A percentile compares a stretch with the other conserved stretches of the same genome.
Conservation (phyloP, 2,888 invertebrate genomes). For the Craniophora ligustri region DNA sequence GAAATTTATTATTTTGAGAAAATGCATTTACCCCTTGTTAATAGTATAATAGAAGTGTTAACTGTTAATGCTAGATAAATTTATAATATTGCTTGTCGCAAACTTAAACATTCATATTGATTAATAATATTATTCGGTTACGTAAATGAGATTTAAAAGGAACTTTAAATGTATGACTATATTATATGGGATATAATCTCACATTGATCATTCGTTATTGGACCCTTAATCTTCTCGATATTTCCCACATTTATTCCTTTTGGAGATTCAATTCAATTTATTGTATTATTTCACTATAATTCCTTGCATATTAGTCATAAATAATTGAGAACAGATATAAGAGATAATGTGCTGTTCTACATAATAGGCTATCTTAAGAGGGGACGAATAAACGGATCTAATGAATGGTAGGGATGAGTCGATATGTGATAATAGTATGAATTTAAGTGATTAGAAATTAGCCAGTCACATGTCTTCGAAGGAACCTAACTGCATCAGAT, state of each 20-base stretch:
- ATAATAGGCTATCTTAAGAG: constrained; percentile 45
- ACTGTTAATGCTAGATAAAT: constrained; percentile 65
- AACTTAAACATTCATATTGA: constrained; percentile 29
- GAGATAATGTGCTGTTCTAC: constrained; percentile 28
- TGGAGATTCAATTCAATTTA: constrained; percentile 7
- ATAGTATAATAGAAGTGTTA: constrained; percentile 67
- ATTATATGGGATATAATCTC: constrained; percentile 43
- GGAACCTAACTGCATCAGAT: constrained; percentile 66
- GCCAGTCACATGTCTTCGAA: constrained; percentile 57
- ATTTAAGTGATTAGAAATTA: constrained; percentile 69
- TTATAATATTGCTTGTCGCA: constrained; percentile 59
- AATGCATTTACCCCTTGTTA: constrained; percentile 82
- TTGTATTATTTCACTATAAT: constrained; percentile 21
- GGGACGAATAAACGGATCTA: constrained; percentile 52
- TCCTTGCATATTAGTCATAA: constrained; percentile 44
- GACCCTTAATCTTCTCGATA: constrained; percentile 11
- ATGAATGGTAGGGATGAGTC: constrained; percentile 68
- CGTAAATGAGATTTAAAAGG: constrained; percentile 18
- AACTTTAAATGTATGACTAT: constrained; percentile 21
- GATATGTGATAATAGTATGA: constrained; percentile 84
- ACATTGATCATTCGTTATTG: constrained; percentile 11
- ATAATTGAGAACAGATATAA: constrained; percentile 32
- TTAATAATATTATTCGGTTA: constrained; percentile 24
- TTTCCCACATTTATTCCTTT: constrained; percentile 14
- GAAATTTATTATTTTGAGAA: constrained; percentile 80